phyloP scores from a whole-genome alignment of 1,140 invertebrate genomes.

The Drepana arcuata region DNA sequence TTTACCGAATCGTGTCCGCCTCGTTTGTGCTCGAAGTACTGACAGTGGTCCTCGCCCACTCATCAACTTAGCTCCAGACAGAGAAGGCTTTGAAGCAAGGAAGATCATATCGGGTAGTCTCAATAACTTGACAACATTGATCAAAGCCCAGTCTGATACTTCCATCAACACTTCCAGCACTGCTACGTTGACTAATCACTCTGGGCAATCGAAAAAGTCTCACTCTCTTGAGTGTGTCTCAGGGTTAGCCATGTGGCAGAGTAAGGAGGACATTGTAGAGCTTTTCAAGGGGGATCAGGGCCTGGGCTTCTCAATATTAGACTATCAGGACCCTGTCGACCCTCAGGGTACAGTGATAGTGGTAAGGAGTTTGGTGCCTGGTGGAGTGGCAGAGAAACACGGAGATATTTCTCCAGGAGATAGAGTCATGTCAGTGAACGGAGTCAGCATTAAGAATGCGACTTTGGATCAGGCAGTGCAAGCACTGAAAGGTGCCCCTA shows the following conservation, averaged over 20 bases:
- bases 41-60: constrained; percentile 75
- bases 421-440: constrained; percentile 90
- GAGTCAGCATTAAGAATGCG: constrained; percentile 88
- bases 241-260: constrained; percentile 93
- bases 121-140: constrained; percentile 79
- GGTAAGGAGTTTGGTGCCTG: constrained; percentile 92
- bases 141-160: constrained; percentile 93
- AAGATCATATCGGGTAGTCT: constrained; percentile 84
- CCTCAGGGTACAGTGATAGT: constrained; percentile 93
- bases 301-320: constrained; percentile 94
- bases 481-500: constrained; percentile 87
- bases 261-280: constrained; percentile 89
- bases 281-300: constrained; percentile 91
- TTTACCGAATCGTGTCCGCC: constrained; percentile 84
- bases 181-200: constrained; percentile 76
- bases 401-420: constrained; percentile 94
- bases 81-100: constrained; percentile 83
- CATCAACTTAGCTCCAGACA: constrained; percentile 83
- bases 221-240: constrained; percentile 94
- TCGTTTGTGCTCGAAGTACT: constrained; percentile 82
- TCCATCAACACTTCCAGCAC: constrained; percentile 84
- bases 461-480: constrained; percentile 93
- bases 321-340: constrained; percentile 94
- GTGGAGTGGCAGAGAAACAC: constrained; percentile 90
- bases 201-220: constrained; percentile 83